Percentiles rank a stretch among this genome's conserved stretches.
Conservation (phyloP, 2,797 vertebrate genomes). For the Cyprinella venusta region DNA sequence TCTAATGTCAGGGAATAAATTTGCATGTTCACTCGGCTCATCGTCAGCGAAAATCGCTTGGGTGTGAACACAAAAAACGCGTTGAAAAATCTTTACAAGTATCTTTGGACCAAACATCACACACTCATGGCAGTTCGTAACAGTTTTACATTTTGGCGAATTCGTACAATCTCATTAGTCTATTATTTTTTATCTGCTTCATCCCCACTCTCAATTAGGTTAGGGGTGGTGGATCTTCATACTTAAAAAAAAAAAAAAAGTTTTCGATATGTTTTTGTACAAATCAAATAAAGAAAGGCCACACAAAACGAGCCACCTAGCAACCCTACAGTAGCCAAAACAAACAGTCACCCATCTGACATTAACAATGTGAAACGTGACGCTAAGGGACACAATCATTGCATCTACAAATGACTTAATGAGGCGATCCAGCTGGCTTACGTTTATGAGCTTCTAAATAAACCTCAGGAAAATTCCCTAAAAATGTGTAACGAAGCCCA, state of each 20-base stretch:
- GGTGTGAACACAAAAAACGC: no score
- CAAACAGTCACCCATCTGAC: conserved; percentile 55
- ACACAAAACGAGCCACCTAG: conserved; percentile 52
- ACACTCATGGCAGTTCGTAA: neutral
- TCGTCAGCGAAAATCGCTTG: no score
- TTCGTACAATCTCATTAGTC: neutral
- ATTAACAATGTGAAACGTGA: conserved; percentile 16
- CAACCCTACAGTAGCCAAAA: conserved; percentile 51
- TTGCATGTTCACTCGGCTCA: no score
- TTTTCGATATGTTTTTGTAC: neutral
- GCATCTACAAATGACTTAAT: conserved; percentile 35
- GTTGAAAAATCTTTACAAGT: neutral
- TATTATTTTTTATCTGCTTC: neutral
- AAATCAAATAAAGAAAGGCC: conserved; percentile 16
- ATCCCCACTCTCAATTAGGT: neutral
- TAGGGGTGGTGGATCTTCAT: neutral
- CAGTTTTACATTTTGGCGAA: neutral
- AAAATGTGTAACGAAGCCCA: conserved; percentile 53
- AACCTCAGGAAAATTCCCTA: conserved; percentile 52
- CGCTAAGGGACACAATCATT: neutral
- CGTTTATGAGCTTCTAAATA: conserved; percentile 16
- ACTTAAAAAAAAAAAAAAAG: neutral
- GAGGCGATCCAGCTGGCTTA: conserved; percentile 37
- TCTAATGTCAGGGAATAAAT: no score
- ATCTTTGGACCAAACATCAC: neutral